Evolutionary conservation across 92 coral and sea anemone genomes (phyloP).

Genomic region (Parazoanthus atlanticus): DNA sequence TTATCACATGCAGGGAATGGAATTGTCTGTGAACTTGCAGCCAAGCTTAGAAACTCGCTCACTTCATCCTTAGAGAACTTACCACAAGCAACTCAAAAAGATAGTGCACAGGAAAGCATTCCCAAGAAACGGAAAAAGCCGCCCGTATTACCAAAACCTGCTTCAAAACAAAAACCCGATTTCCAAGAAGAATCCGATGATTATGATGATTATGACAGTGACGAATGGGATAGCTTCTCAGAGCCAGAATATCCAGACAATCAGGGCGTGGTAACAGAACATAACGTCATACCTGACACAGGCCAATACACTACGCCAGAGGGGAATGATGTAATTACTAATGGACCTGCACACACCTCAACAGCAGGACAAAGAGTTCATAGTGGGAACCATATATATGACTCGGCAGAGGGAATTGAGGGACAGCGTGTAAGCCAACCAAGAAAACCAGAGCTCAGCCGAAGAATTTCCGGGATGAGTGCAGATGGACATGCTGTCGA

Average conservation of each 20-base stretch:
- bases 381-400: background rate
- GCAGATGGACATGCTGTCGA: slow-evolving; percentile 1
- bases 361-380: background rate
- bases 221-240: slow-evolving; percentile 28
- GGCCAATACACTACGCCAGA: background rate
- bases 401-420: background rate
- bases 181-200: slow-evolving; percentile 8
- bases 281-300: background rate
- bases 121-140: background rate
- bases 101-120: background rate
- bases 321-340: background rate
- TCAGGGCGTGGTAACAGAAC: background rate
- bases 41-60: slow-evolving; percentile 18
- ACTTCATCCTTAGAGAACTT: background rate
- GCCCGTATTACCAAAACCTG: slow-evolving; percentile 1
- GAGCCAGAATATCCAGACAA: slow-evolving; percentile 6
- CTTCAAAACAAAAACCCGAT: background rate
- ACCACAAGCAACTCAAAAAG: background rate
- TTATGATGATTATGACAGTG: slow-evolving; percentile 15
- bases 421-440: background rate
- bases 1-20: background rate
- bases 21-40: slow-evolving; percentile 11
- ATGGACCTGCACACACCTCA: background rate
- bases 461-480: background rate
- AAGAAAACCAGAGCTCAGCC: background rate